phyloP scores from a whole-genome alignment of 2,797 vertebrate genomes.

The Pagetopsis macropterus region DNA sequence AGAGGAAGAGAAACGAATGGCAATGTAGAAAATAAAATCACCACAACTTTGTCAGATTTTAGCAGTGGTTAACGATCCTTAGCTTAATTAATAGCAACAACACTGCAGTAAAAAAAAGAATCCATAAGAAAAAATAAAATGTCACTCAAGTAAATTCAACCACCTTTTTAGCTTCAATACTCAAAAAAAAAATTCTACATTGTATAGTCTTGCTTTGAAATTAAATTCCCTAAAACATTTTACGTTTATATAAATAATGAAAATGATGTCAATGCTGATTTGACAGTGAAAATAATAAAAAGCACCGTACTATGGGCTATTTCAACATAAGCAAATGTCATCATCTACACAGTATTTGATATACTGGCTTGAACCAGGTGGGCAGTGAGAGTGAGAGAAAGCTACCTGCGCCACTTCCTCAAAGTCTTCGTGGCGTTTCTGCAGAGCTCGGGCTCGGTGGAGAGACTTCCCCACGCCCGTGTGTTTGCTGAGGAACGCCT shows the following conservation, averaged over 20 bases:
- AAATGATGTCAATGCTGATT: neutral
- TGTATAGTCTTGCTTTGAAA: neutral
- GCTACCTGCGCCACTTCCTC: conserved; percentile 97
- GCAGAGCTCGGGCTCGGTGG: conserved; percentile 93
- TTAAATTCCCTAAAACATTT: neutral
- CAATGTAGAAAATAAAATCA: neutral
- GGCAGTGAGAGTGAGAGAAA: neutral
- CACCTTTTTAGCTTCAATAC: too few species aligned
- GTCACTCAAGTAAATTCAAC: too few species aligned
- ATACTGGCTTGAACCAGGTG: neutral
- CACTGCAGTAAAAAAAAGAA: too few species aligned
- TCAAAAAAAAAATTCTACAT: too few species aligned
- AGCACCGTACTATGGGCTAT: neutral
- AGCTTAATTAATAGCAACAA: too few species aligned
- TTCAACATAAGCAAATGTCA: neutral
- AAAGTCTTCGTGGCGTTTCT: conserved; percentile 97
- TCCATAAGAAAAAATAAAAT: too few species aligned
- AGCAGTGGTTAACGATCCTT: too few species aligned
- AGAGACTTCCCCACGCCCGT: conserved; percentile 97
- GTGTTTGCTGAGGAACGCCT: conserved; percentile 97
- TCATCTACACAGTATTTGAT: too few species aligned
- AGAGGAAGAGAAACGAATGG: conserved; percentile 24
- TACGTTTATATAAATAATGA: neutral
- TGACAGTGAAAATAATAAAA: neutral
- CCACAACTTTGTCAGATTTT: neutral